Base-by-base conservation (phyloP, 2,797 vertebrate genomes). In the Nannoperca obscura region DNA sequence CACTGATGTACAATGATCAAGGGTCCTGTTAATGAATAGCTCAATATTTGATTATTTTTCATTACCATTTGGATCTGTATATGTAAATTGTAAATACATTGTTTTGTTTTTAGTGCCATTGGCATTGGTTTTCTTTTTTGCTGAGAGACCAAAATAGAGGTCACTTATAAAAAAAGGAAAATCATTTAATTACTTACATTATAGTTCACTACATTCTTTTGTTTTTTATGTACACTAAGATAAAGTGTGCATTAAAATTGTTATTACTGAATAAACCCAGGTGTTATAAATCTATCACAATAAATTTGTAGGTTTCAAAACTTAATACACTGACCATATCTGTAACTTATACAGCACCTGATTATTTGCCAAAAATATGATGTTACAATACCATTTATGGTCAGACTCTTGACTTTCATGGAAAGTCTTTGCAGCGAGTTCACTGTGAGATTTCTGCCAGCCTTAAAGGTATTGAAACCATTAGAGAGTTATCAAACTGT, bases 351-450 rank as follows among this genome's bases (percentile, higher is more conserved):
- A 74, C 12, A 78, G 58, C 34, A 44, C 3, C n/a, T 13, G 27
- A 85, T 74, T 52, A 59, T 86, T 84, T 83, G 82, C 89, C 86
- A 90, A 81, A 47, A 86, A 86, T 86, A 70, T 78, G 54, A 77
- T 83, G 63, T 63, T 77, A 22, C 13, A 4, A 58, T 57, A 78
- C 91, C 86, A 88, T 94, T 88, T 92, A 94, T 86, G 84, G 93
- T 81, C 78, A 80, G 53, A 79, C 44, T 76, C 60, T 76, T 63
- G 75, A 60, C 57, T 60, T 83, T 72, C 4, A 36, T 71, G 74
- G 77, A 84, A 85, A 80, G 67, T 68, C 54, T 50, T 74, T 83
- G 62, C 59, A 65, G 47, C 32, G 73, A 36, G 50, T 70, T 82
- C 53, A 62, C 19, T 22, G 60, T 76, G 80, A 90, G 90, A 93